A percentile compares a stretch with the other conserved stretches of the same genome.
Conservation (phyloP, 1,140 invertebrate genomes). For the Drosophila jambulina region DNA sequence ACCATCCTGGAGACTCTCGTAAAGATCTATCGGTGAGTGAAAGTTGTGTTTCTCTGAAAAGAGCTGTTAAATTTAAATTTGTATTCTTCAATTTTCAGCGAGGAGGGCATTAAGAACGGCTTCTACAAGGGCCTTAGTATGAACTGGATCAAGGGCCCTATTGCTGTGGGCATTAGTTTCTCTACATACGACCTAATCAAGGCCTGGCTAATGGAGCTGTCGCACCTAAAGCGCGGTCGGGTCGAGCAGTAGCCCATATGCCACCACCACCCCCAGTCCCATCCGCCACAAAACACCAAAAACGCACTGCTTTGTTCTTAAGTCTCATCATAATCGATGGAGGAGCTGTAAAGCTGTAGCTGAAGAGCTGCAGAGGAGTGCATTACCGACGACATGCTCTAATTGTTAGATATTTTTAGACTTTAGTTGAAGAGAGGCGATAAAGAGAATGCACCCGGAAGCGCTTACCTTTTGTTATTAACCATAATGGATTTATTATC, state of each 20-base stretch:
- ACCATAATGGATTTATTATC: constrained; percentile 65
- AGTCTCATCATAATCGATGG: constrained; percentile 33
- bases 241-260: constrained; percentile 39
- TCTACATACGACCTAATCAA: constrained; percentile 96
- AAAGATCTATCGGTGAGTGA: constrained; percentile 76
- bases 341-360: constrained; percentile 9
- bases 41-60: rapidly evolving
- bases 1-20: constrained; percentile 74
- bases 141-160: constrained; percentile 99
- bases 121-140: constrained; percentile 99
- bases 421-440: constrained; percentile 51
- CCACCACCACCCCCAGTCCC: constrained; percentile 2
- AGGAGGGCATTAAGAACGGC: constrained; percentile 95
- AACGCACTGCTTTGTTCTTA: constrained; percentile 65
- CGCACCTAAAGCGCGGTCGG: constrained; percentile 76
- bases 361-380: neutral
- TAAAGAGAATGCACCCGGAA: constrained; percentile 25
- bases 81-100: constrained; percentile 85
- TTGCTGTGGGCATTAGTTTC: constrained; percentile 99
- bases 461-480: constrained; percentile 69
- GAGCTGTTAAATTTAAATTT: neutral
- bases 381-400: constrained; percentile 50
- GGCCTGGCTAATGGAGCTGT: constrained; percentile 86
- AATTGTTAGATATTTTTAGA: constrained; percentile 80
- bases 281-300: constrained; percentile 46